phyloP scores from a whole-genome alignment of 2,797 vertebrate species.

The Phataginus tetradactyla region DNA sequence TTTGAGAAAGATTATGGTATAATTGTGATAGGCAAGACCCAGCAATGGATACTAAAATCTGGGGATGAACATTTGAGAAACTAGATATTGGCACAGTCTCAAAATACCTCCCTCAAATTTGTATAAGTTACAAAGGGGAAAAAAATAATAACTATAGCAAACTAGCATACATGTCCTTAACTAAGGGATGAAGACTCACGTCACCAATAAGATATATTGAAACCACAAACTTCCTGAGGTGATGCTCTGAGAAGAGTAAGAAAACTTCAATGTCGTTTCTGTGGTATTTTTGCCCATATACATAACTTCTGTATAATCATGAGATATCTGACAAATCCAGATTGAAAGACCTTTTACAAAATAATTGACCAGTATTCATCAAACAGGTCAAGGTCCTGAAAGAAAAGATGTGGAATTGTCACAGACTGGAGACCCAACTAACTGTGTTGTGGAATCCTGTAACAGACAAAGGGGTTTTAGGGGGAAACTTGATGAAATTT shows the following conservation, averaged over 20 bases:
- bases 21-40: background rate
- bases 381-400: background rate
- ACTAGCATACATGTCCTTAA: background rate
- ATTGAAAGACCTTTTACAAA: background rate
- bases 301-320: background rate
- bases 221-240: background rate
- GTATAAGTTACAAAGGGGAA: background rate
- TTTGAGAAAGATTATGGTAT: background rate
- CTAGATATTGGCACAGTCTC: background rate
- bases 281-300: background rate
- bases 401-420: background rate
- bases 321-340: background rate
- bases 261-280: background rate
- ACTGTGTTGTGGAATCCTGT: background rate
- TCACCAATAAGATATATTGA: background rate
- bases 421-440: background rate
- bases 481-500: background rate
- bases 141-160: background rate
- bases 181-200: background rate
- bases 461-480: background rate
- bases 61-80: background rate
- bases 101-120: background rate
- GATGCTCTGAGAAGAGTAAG: background rate
- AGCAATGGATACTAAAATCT: background rate
- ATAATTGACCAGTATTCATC: background rate